Evolutionary conservation across 2,888 invertebrate genomes (phyloP).

Genomic region (Cephus rjabovi): DNA sequence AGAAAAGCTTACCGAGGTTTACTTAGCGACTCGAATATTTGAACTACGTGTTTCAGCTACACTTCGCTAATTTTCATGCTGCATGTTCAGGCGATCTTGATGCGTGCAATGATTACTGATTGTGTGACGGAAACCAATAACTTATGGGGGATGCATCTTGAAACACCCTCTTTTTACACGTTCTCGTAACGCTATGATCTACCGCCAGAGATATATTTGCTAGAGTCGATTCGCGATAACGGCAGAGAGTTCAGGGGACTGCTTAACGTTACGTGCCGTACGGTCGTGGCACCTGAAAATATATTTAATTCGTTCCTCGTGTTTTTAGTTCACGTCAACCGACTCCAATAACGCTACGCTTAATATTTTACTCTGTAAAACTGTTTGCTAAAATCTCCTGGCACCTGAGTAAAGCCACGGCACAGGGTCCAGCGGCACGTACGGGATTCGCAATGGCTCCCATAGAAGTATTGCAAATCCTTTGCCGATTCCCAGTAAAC

Average conservation of each 20-base stretch:
- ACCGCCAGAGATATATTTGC: neutral
- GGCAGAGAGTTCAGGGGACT: neutral
- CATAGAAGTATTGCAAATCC: neutral
- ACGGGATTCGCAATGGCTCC: neutral
- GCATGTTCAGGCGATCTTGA: neutral
- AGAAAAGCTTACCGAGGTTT: neutral
- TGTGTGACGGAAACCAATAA: neutral
- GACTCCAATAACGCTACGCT: neutral
- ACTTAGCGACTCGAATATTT: neutral
- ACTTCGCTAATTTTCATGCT: neutral
- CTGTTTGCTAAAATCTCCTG: conserved; percentile 30
- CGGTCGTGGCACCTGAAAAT: neutral
- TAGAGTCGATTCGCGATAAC: neutral
- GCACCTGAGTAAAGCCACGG: conserved; percentile 20
- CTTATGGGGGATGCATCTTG: neutral
- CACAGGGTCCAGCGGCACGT: neutral
- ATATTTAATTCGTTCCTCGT: neutral
- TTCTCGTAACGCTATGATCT: neutral
- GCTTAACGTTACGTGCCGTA: no score
- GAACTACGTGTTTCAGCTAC: neutral
- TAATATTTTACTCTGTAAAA: conserved; percentile 14
- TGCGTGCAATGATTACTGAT: neutral
- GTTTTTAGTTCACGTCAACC: neutral
- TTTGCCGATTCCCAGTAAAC: neutral
- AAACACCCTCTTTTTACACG: no score